Base-by-base conservation (phyloP, 2,888 invertebrate species). In the Linnaemya tessellans region DNA sequence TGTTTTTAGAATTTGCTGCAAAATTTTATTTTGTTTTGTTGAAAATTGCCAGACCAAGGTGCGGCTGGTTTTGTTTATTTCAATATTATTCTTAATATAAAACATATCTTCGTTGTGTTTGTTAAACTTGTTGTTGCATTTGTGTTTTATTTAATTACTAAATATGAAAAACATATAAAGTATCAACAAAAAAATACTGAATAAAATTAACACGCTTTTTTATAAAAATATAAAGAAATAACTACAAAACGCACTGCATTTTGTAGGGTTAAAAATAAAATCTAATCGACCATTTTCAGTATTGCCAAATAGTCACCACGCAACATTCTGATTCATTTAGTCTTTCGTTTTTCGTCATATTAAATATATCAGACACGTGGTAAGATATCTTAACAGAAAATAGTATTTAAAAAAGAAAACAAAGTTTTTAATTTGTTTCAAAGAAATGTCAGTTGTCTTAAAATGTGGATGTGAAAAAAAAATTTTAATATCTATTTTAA, bases 231-330 rank as follows among this genome's bases (percentile, higher is more conserved):
- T 18, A 41, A 13, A 3, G 15, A n/a, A 25, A 41, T 1, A 13
- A 20, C n/a, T 25, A 15, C 4, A 15, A 62, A 62, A 18, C 43
- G 4, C 54, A 30, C 18, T 25, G 18, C 15, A 43, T 2, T n/a
- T 43, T 25, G 35, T 58, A 30, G 49, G 41, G 43, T n/a, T 11
- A 54, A 18, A 38, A 67, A 68, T n/a, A 38, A 46, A 15, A 15
- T 15, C 22, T 35, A 38, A 65, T 54, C 15, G 18, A 30, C 18
- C 49, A n/a, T 60, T 4, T 60, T 22, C 30, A 43, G 22, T 43
- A 10, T 70, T 25, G n/a, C 11, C 11, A 43, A 67, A 67, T 38
- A 67, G 58, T n/a, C n/a, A n/a, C 77, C 67, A 67, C 67, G 56
- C 43, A 58, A 43, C 25, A 22, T 22, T 51, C 56, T 49, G 20